phyloP scores from a whole-genome alignment of 2,113 vertebrate genomes.

The Barnardius zonarius region DNA sequence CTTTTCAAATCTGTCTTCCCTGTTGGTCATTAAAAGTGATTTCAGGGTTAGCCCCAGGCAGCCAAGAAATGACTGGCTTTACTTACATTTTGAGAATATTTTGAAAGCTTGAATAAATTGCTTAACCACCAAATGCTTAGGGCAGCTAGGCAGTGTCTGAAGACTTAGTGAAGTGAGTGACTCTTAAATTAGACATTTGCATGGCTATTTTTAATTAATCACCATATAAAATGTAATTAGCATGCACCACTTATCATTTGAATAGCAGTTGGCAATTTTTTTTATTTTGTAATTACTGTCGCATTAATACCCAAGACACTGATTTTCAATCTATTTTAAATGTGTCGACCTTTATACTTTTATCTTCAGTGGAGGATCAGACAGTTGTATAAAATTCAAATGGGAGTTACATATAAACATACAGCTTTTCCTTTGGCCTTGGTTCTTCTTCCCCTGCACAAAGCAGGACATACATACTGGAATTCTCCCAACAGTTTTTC shows the following conservation, averaged over 20 bases:
- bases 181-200: slow-evolving; percentile 59
- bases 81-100: neutral
- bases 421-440: neutral
- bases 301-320: neutral
- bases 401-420: neutral
- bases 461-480: no score
- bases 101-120: slow-evolving; percentile 57
- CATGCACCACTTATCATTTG: slow-evolving; percentile 57
- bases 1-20: neutral
- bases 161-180: slow-evolving; percentile 44
- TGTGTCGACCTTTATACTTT: neutral
- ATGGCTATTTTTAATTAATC: slow-evolving; percentile 72
- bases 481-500: neutral
- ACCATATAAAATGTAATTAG: slow-evolving; percentile 64
- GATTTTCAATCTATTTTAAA: neutral
- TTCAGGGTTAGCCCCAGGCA: neutral
- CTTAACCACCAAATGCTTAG: slow-evolving; percentile 48
- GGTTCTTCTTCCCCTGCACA: neutral
- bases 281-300: neutral
- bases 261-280: slow-evolving; percentile 54
- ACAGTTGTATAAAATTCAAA: neutral
- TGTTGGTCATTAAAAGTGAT: neutral
- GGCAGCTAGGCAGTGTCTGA: slow-evolving; percentile 45
- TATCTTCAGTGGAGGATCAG: neutral
- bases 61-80: neutral